A percentile compares a stretch with the other conserved stretches of the same genome.
phyloP scores from a whole-genome alignment of 1,140 invertebrate genomes.

The Nomia melanderi region DNA sequence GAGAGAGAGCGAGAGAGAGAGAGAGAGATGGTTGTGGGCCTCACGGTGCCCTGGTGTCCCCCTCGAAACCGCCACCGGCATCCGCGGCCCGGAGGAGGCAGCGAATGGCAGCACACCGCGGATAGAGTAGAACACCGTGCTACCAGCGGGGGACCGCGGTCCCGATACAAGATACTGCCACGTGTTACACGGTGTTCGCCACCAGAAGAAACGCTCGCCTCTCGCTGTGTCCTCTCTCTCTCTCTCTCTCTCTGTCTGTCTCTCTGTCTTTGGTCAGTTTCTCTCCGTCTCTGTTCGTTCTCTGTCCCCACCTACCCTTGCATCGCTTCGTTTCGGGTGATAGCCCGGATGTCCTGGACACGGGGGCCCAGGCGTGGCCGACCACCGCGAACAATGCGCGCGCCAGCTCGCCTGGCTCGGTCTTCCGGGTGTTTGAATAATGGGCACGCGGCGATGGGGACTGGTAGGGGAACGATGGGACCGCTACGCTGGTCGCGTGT shows the following conservation, averaged over 20 bases:
- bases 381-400: constrained; percentile 42
- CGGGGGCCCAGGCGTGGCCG: constrained; percentile 6
- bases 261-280: no score
- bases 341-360: constrained; percentile 43
- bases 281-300: no score
- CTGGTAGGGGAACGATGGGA: background rate
- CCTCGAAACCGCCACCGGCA: constrained; percentile 49
- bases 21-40: constrained; percentile 1
- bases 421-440: constrained; percentile 49
- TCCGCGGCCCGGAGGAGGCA: constrained; percentile 41
- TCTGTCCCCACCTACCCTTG: no score
- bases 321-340: no score
- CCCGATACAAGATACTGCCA: constrained; percentile 81
- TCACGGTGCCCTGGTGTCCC: constrained; percentile 47
- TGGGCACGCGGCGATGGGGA: background rate
- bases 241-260: background rate
- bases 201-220: constrained; percentile 76
- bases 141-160: constrained; percentile 76
- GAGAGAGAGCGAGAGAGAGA: background rate
- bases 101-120: constrained; percentile 64
- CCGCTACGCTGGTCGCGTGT: background rate
- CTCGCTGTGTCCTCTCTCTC: background rate
- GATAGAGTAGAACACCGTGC: constrained; percentile 72
- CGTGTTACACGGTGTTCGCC: constrained; percentile 81
- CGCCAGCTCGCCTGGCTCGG: no score